These are phyloP conservation scores for Saturnia pavonia DNA, from an alignment of 2,888 invertebrate genomes.

Conservation along the genomic window DNA sequence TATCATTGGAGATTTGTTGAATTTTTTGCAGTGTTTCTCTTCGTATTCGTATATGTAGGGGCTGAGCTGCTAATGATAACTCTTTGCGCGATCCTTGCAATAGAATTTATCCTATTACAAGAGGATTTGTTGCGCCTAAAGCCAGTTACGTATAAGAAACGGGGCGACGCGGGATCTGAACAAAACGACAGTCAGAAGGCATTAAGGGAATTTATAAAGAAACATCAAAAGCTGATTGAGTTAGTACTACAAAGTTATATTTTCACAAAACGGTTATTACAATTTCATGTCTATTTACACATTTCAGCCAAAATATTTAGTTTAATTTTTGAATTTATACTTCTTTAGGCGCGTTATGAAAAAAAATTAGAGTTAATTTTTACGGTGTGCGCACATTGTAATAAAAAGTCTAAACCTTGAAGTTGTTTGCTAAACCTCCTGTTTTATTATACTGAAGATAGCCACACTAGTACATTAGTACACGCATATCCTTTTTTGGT, in stretches of 20 bases:
- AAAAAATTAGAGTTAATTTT: no score
- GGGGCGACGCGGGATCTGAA: neutral
- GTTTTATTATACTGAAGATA: no score
- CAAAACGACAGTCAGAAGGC: slow-evolving; percentile 19
- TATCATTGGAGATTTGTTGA: no score
- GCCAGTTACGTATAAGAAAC: slow-evolving; percentile 27
- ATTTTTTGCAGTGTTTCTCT: slow-evolving; percentile 36
- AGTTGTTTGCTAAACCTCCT: no score
- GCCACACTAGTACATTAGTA: no score
- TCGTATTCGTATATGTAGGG: slow-evolving; percentile 43
- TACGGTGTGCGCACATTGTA: no score
- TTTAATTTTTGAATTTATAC: no score
- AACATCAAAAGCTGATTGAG: slow-evolving; percentile 55
- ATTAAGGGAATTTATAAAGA: slow-evolving; percentile 43
- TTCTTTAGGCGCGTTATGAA: no score
- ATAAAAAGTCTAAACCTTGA: no score
- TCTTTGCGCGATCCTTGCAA: slow-evolving; percentile 45
- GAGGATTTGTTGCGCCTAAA: slow-evolving; percentile 44
- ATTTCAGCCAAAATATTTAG: no score
- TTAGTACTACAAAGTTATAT: slow-evolving; percentile 31
- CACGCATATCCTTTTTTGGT: no score
- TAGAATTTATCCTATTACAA: slow-evolving; percentile 49
- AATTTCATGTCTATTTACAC: slow-evolving; percentile 11
- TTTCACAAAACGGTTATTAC: neutral
- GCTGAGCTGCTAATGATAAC: slow-evolving; percentile 45